phyloP scores from a whole-genome alignment of 2,888 invertebrate genomes.

The Spatulosminthurus flaviceps region DNA sequence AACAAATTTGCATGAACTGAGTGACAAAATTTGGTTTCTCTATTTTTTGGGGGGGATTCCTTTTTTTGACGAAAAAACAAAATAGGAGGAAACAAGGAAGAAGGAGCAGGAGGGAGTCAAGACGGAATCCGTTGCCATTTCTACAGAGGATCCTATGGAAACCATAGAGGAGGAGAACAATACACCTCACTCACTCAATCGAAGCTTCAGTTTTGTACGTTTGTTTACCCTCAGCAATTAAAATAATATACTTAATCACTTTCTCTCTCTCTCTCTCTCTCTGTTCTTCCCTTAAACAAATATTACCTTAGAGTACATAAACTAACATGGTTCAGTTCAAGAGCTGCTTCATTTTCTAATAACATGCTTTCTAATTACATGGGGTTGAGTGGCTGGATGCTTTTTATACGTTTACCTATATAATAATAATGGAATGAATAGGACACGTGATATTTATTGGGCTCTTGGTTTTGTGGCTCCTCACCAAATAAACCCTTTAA shows the following conservation, averaged over 20 bases:
- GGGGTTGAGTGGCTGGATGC: too few relatives aligned
- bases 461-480: too few relatives aligned
- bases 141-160: slow-evolving; percentile 64
- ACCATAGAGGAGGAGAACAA: slow-evolving; percentile 65
- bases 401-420: too few relatives aligned
- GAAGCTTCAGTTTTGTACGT: slow-evolving; percentile 65
- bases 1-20: not conserved
- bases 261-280: not conserved
- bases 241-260: too few relatives aligned
- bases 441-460: too few relatives aligned
- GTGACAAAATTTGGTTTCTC: slow-evolving; percentile 27
- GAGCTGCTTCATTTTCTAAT: too few relatives aligned
- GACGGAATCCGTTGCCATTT: slow-evolving; percentile 63
- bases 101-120: slow-evolving; percentile 59
- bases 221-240: slow-evolving; percentile 3
- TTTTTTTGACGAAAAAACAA: slow-evolving; percentile 23
- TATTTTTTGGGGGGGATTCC: slow-evolving; percentile 10
- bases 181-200: slow-evolving; percentile 64
- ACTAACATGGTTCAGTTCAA: too few relatives aligned
- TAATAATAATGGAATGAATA: too few relatives aligned
- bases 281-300: too few relatives aligned
- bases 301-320: too few relatives aligned
- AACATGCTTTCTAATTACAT: too few relatives aligned
- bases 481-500: too few relatives aligned
- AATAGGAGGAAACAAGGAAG: slow-evolving; percentile 62